These are phyloP conservation scores for Leptarthrus brevirostris DNA, from an alignment of 2,888 invertebrate genomes.

Conservation along the genomic window DNA sequence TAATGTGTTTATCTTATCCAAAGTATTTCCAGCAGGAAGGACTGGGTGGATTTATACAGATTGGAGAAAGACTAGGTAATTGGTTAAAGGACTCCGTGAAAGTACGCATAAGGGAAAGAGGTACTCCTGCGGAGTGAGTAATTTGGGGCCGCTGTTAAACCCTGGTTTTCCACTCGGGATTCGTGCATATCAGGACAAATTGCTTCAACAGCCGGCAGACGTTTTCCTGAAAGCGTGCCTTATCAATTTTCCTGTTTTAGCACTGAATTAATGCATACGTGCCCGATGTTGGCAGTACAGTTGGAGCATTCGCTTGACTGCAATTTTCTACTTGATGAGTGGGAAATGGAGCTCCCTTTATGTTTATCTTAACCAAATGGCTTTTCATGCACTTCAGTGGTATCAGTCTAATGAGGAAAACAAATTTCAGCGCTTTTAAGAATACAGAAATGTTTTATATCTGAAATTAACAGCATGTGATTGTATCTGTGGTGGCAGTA, in stretches of 20 bases:
- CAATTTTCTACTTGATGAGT: conserved; percentile 38
- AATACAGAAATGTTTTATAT: too few species aligned
- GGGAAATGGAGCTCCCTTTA: conserved; percentile 29
- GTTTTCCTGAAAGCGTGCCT: conserved; percentile 55
- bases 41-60: too few species aligned
- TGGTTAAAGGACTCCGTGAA: background rate
- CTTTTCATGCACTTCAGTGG: background rate
- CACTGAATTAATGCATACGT: conserved; percentile 49
- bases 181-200: conserved; percentile 43
- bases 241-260: conserved; percentile 55
- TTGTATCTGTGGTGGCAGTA: too few species aligned
- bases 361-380: conserved; percentile 32
- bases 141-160: background rate
- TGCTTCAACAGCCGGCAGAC: conserved; percentile 25
- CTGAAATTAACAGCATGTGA: too few species aligned
- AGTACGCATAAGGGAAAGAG: background rate
- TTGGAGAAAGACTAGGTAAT: background rate
- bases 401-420: background rate
- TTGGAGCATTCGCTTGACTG: conserved; percentile 28
- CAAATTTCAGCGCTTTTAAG: conserved; percentile 3
- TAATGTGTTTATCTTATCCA: conserved; percentile 1
- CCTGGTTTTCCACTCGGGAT: background rate
- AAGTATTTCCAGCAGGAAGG: background rate
- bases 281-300: background rate
- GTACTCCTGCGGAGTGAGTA: conserved; percentile 28